Conservation (phyloP, 1,140 invertebrate genomes). For the Agrypnia vestita region DNA sequence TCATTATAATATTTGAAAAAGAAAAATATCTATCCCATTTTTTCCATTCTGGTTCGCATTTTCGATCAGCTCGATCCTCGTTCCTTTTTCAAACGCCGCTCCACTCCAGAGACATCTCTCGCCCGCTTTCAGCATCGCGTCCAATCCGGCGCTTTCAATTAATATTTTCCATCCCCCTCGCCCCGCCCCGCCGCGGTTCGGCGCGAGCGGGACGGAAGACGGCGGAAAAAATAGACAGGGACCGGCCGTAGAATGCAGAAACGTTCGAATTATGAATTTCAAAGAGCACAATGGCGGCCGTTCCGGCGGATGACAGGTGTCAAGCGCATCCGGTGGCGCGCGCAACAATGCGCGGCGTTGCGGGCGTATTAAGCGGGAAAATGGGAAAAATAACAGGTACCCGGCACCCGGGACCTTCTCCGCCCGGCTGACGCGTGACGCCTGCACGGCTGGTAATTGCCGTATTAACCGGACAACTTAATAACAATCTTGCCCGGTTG, state of each 20-base stretch:
- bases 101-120: conserved; percentile 21
- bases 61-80: conserved; percentile 24
- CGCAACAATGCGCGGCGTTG: conserved; percentile 51
- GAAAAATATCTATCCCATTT: neutral
- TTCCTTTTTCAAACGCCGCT: conserved; percentile 25
- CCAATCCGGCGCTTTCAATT: conserved; percentile 36
- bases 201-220: neutral
- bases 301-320: conserved; percentile 59
- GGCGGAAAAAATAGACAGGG: conserved; percentile 2
- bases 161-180: conserved; percentile 18
- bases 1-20: neutral
- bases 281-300: conserved; percentile 55
- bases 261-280: conserved; percentile 58
- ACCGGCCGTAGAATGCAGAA: conserved; percentile 39
- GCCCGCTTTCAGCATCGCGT: conserved; percentile 11
- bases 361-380: conserved; percentile 44
- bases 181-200: neutral
- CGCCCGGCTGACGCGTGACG: neutral
- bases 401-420: neutral
- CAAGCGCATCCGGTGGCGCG: conserved; percentile 58
- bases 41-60: neutral
- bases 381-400: conserved; percentile 37
- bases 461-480: conserved; percentile 61
- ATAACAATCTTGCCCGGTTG: conserved; percentile 56
- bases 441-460: conserved; percentile 49